Evolutionary conservation across 2,888 invertebrate genomes (phyloP).

Genomic region (Gastracanthus pulcherrimus): DNA sequence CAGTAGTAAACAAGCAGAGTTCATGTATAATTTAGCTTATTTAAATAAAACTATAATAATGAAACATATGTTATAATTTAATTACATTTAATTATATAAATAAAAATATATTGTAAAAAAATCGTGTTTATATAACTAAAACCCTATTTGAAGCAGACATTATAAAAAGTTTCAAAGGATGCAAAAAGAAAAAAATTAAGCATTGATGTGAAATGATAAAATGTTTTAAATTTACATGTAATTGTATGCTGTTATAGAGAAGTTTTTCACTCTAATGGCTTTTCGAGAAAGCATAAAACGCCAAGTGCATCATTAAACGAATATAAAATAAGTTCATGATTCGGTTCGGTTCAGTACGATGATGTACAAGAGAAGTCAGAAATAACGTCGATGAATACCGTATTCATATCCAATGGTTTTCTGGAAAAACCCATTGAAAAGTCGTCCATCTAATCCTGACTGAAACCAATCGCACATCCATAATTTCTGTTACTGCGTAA

Average conservation of each 20-base stretch:
- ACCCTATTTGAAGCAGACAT: no score
- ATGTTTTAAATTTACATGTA: not conserved
- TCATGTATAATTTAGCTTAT: no score
- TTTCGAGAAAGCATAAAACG: constrained; percentile 28
- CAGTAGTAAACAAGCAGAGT: no score
- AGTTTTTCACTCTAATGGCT: not conserved
- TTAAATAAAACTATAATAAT: no score
- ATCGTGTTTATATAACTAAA: no score
- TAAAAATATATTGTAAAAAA: no score
- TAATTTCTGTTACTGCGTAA: not conserved
- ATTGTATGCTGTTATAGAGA: not conserved
- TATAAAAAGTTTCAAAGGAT: no score
- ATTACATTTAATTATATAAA: no score
- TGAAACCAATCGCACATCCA: not conserved
- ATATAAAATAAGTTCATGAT: constrained; percentile 1
- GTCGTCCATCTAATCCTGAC: not conserved
- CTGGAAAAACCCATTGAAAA: constrained; percentile 30
- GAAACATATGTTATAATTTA: no score
- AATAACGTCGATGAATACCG: constrained; percentile 17
- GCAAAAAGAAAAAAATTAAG: not conserved
- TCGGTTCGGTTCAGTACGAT: not conserved
- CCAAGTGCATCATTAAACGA: no score
- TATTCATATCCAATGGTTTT: constrained; percentile 18
- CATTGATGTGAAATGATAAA: not conserved
- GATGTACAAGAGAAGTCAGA: not conserved